Conservation (phyloP, 2,113 vertebrate species). For the Burhinus oedicnemus region DNA sequence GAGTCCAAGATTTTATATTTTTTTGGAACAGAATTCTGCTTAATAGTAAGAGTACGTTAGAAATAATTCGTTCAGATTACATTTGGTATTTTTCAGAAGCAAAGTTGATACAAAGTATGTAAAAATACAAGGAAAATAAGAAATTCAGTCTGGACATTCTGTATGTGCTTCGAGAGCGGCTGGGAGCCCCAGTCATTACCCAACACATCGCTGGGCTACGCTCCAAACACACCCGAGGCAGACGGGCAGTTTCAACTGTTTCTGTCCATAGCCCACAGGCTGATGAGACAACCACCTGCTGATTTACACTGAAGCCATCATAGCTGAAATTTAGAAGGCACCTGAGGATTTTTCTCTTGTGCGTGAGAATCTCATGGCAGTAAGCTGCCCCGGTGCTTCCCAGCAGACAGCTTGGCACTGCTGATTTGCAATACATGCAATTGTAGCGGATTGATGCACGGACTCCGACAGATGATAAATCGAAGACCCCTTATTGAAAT, state of each 20-base stretch:
- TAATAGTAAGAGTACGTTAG: not conserved
- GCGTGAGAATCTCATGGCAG: not conserved
- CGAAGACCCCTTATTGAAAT: too few relatives aligned
- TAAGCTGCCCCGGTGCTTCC: not conserved
- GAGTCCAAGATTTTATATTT: not conserved
- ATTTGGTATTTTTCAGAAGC: not conserved
- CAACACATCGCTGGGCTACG: rapidly evolving
- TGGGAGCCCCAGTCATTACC: not conserved
- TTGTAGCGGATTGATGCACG: too few relatives aligned
- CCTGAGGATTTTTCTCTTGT: not conserved
- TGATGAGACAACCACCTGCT: not conserved
- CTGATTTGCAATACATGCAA: rapidly evolving
- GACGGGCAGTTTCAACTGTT: too few relatives aligned
- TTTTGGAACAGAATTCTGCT: not conserved
- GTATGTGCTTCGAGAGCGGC: not conserved
- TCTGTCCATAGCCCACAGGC: not conserved
- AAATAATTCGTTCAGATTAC: not conserved
- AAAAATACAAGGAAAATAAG: not conserved
- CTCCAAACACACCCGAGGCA: not conserved
- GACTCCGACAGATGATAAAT: too few relatives aligned
- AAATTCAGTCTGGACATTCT: not conserved
- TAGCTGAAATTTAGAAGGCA: not conserved
- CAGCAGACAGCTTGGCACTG: not conserved
- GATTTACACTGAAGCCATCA: not conserved
- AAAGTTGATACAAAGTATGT: not conserved